phyloP scores from a whole-genome alignment of 2,113 vertebrate genomes.

The Sphyrna mokarran region DNA sequence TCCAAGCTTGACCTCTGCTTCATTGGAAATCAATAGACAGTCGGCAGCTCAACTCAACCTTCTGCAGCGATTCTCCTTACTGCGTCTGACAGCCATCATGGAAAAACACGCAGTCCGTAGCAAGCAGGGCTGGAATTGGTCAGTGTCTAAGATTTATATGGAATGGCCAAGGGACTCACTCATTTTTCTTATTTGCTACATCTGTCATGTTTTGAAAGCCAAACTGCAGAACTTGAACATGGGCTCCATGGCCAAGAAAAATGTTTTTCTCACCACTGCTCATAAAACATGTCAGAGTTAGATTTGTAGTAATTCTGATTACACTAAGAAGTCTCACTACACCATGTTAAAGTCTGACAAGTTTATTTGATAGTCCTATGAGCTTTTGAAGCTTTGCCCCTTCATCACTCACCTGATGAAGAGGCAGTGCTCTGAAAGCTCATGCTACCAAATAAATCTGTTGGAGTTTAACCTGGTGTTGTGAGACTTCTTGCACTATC shows the following conservation, averaged over 20 bases:
- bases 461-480: too few species aligned
- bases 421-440: too few species aligned
- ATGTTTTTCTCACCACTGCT: neutral
- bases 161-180: neutral
- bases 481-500: too few species aligned
- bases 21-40: constrained; percentile 75
- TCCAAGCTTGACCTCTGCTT: constrained; percentile 73
- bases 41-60: constrained; percentile 74
- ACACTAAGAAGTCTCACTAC: too few species aligned
- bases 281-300: neutral
- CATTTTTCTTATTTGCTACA: neutral
- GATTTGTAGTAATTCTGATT: neutral
- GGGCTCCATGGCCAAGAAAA: neutral
- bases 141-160: constrained; percentile 42
- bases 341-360: too few species aligned
- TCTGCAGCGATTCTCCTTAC: constrained; percentile 74
- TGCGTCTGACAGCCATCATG: constrained; percentile 74
- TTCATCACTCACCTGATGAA: too few species aligned
- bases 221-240: neutral
- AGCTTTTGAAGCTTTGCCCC: too few species aligned
- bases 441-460: too few species aligned
- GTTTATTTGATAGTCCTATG: too few species aligned
- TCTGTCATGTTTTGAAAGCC: neutral
- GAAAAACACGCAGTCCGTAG: constrained; percentile 68
- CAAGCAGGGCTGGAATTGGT: constrained; percentile 73